A percentile compares a stretch with the other conserved stretches of the same genome.
phyloP scores from a whole-genome alignment of 53 echinoderm and acorn worm genomes.

The Apostichopus leukothele region DNA sequence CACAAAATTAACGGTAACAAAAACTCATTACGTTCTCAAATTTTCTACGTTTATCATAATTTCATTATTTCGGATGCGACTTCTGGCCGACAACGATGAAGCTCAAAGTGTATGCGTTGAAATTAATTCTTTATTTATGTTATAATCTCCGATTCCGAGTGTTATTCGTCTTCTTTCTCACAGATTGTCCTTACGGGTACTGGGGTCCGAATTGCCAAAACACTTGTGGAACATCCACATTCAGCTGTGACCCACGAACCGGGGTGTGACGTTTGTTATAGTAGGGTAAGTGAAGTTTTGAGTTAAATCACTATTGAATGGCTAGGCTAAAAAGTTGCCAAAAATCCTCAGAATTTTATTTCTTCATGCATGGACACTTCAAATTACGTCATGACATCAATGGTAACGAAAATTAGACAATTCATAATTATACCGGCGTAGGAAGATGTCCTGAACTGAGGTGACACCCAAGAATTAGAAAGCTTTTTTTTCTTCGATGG shows the following conservation, averaged over 20 bases:
- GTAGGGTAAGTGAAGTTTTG: not conserved
- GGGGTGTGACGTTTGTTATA: not conserved
- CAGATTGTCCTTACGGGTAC: not conserved
- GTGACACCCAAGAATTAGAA: not conserved
- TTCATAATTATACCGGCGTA: not conserved
- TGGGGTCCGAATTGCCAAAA: not conserved
- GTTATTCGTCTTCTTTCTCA: not conserved
- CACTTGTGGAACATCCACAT: not conserved
- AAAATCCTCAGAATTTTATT: not conserved
- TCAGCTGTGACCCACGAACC: not conserved
- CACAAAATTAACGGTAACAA: not conserved
- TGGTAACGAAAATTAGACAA: not conserved
- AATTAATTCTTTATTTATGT: not conserved
- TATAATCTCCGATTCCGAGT: not conserved
- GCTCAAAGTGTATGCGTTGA: too few relatives aligned
- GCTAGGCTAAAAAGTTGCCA: not conserved
- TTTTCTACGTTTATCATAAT: too few relatives aligned
- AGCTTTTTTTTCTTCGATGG: not conserved
- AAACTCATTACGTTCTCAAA: not conserved
- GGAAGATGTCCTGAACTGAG: too few relatives aligned
- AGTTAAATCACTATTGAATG: not conserved
- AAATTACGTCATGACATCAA: not conserved
- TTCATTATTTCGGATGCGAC: too few relatives aligned
- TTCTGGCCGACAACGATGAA: not conserved
- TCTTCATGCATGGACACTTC: not conserved